These are phyloP conservation scores for Strigamia maritima DNA, from an alignment of 2,888 invertebrate genomes.

Conservation along the genomic window DNA sequence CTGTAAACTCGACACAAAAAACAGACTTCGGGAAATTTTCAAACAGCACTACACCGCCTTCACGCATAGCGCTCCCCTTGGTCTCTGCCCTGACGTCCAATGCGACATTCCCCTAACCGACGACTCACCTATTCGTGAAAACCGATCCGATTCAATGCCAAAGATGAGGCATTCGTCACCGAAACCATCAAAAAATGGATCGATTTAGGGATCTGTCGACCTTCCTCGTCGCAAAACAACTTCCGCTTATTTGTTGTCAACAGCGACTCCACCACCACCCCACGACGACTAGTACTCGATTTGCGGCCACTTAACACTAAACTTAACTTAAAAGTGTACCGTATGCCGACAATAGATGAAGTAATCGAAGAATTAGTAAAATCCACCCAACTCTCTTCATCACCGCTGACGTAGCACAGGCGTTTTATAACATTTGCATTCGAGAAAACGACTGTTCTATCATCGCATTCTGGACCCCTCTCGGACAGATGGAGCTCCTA, in stretches of 20 bases:
- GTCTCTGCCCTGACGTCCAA: neutral
- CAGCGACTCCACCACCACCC: neutral
- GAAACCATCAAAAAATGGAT: too few species aligned
- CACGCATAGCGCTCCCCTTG: neutral
- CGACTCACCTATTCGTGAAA: neutral
- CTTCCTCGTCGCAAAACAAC: too few species aligned
- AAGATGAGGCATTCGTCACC: neutral
- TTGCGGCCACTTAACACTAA: neutral
- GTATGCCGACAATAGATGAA: neutral
- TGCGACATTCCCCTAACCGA: neutral
- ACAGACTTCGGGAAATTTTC: too few species aligned
- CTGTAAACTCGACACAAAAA: too few species aligned
- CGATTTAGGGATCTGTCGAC: too few species aligned
- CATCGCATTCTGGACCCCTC: too few species aligned
- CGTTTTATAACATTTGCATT: neutral
- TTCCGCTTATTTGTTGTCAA: too few species aligned
- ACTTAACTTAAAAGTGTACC: too few species aligned
- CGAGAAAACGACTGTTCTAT: too few species aligned
- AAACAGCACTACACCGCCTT: neutral
- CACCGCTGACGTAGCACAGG: neutral
- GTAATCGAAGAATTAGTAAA: neutral
- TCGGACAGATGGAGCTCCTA: too few species aligned
- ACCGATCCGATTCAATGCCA: neutral
- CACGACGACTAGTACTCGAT: neutral
- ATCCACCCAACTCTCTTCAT: neutral